phyloP scores from a whole-genome alignment of 2,113 vertebrate genomes.

The Arizona elegans region DNA sequence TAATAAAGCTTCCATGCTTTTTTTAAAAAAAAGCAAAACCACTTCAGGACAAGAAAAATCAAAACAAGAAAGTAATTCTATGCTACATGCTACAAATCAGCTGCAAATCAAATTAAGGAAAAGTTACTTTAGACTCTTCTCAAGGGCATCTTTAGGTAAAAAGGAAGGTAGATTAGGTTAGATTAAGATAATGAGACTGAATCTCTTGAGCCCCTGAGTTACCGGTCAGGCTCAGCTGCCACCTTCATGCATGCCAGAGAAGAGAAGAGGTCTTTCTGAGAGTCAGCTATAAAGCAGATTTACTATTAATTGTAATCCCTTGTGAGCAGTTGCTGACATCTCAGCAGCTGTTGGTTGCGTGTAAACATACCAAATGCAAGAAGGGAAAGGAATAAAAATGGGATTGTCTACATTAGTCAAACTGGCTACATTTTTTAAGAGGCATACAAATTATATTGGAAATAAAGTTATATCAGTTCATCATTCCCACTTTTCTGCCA shows the following conservation, averaged over 20 bases:
- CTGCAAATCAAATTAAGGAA: not conserved
- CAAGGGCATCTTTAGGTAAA: not conserved
- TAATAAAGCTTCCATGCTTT: not conserved
- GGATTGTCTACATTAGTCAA: not conserved
- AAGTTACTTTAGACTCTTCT: not conserved
- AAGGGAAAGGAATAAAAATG: conserved; percentile 7
- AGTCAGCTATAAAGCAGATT: not conserved
- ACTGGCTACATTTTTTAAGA: not conserved
- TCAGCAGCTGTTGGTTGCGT: conserved; percentile 15
- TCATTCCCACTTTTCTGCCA: not conserved
- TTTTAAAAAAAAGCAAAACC: not conserved
- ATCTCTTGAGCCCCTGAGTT: not conserved
- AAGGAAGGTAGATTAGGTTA: not conserved
- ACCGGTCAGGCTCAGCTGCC: conserved; percentile 2
- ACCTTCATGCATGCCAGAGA: not conserved
- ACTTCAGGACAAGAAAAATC: not conserved
- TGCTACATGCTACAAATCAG: not conserved
- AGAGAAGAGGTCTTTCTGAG: not conserved
- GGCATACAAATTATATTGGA: conserved; percentile 3
- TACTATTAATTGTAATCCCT: conserved; percentile 9
- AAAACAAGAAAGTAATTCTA: not conserved
- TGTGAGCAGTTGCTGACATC: not conserved
- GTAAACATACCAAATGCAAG: not conserved
- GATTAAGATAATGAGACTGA: not conserved
- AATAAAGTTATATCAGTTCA: not conserved